phyloP scores from a whole-genome alignment of 1,140 invertebrate genomes.

The Hormaphis cornu region DNA sequence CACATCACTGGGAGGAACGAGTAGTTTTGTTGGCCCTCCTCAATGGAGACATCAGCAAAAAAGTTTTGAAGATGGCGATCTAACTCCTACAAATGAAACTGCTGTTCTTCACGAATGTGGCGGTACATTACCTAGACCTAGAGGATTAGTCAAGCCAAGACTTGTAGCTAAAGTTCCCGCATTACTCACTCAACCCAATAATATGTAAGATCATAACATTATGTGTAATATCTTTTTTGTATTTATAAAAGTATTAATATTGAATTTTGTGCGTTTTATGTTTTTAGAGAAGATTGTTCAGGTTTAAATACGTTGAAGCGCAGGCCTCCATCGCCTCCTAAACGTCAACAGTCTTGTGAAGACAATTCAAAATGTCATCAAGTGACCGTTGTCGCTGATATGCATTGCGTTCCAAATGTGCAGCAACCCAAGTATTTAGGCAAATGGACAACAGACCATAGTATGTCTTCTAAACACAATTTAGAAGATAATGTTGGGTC shows the following conservation, averaged over 20 bases:
- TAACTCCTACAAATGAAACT: conserved; percentile 75
- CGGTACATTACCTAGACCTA: conserved; percentile 73
- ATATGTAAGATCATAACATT: conserved; percentile 35
- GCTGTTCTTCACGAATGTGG: conserved; percentile 56
- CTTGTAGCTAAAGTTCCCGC: conserved; percentile 77
- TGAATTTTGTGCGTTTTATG: background rate
- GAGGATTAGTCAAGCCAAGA: conserved; percentile 65
- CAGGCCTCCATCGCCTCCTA: conserved; percentile 69
- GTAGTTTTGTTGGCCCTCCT: conserved; percentile 37
- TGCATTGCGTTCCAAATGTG: conserved; percentile 43
- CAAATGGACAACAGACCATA: conserved; percentile 43
- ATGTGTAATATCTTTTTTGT: background rate
- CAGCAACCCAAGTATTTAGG: conserved; percentile 44
- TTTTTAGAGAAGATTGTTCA: conserved; percentile 24
- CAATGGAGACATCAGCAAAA: conserved; percentile 52
- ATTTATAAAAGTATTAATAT: background rate
- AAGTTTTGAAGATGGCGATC: conserved; percentile 78
- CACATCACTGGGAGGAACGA: conserved; percentile 35
- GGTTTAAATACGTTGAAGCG: conserved; percentile 34
- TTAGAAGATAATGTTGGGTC: conserved; percentile 60
- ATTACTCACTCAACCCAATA: conserved; percentile 40
- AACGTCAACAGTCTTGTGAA: conserved; percentile 49
- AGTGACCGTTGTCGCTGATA: conserved; percentile 39
- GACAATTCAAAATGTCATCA: conserved; percentile 32
- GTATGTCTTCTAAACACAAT: conserved; percentile 43